Evolutionary conservation across 2,113 vertebrate genomes (phyloP).

Genomic region (Ageneiosus marmoratus): DNA sequence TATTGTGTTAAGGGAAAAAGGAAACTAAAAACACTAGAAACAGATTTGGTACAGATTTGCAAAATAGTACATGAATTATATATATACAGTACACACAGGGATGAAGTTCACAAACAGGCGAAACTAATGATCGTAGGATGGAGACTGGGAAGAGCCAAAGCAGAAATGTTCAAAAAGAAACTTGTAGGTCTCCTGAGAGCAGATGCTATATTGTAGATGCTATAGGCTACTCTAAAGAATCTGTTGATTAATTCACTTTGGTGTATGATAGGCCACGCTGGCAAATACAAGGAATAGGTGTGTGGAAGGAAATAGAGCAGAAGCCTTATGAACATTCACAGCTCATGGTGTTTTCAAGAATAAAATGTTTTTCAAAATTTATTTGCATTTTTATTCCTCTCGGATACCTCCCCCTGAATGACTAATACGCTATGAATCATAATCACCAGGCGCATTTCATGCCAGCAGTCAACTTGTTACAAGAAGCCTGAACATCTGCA

Average conservation of each 20-base stretch:
- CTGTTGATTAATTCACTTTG: constrained; percentile 5
- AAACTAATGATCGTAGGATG: not conserved
- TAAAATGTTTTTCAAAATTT: constrained; percentile 5
- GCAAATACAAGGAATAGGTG: not conserved
- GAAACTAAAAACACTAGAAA: not conserved
- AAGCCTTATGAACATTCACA: not conserved
- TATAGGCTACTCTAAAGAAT: not conserved
- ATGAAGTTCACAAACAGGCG: not conserved
- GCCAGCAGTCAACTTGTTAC: constrained; percentile 54
- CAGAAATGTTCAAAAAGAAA: constrained; percentile 1
- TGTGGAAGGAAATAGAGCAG: not conserved
- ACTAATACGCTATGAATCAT: constrained; percentile 25
- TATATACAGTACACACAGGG: not conserved
- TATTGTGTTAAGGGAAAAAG: not conserved
- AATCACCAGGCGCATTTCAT: constrained; percentile 26
- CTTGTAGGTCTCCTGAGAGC: not conserved
- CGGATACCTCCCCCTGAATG: not conserved
- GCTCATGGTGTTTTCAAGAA: constrained; percentile 4
- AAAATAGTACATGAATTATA: not conserved
- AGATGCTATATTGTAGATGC: not conserved
- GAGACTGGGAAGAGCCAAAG: not conserved
- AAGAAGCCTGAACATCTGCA: constrained; percentile 54
- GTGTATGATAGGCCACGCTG: not conserved
- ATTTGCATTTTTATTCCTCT: constrained; percentile 23
- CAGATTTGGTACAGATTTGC: not conserved